Conservation (phyloP, 1,140 invertebrate species). For the Arion vulgaris region DNA sequence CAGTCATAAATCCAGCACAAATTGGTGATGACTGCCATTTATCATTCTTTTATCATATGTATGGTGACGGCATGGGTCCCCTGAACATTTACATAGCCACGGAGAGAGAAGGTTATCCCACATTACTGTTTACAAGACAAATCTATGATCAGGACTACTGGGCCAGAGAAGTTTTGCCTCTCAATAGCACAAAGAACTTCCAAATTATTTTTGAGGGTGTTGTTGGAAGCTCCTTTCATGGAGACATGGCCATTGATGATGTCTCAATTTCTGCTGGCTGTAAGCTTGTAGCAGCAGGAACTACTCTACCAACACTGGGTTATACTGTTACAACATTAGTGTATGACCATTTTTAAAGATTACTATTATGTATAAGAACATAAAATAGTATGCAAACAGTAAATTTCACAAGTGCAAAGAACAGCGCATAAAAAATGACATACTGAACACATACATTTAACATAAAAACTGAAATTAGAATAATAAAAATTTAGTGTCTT, state of each 20-base stretch:
- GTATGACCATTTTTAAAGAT: constrained; percentile 51
- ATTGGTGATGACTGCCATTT: constrained; percentile 53
- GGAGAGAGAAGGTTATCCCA: constrained; percentile 44
- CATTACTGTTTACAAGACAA: constrained; percentile 25
- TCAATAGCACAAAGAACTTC: constrained; percentile 38
- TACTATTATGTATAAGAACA: constrained; percentile 65
- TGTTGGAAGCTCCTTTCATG: constrained; percentile 79
- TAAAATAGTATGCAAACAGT: no score
- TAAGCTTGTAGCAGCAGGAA: constrained; percentile 38
- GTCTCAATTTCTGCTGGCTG: constrained; percentile 73
- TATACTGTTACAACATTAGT: constrained; percentile 52
- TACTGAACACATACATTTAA: constrained; percentile 70
- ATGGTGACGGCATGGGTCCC: constrained; percentile 63
- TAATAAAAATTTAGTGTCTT: no score
- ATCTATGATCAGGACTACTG: constrained; percentile 48
- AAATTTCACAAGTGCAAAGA: constrained; percentile 67
- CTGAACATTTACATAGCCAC: constrained; percentile 63
- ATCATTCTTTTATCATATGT: constrained; percentile 71
- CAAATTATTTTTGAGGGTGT: constrained; percentile 70
- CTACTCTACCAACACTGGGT: constrained; percentile 50
- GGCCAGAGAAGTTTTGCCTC: constrained; percentile 57
- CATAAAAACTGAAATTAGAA: constrained; percentile 50
- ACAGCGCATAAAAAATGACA: constrained; percentile 62
- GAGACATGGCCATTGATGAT: constrained; percentile 84
- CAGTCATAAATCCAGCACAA: constrained; percentile 50